A percentile compares a stretch with the other conserved stretches of the same genome.
Conservation (phyloP, 2,888 invertebrate genomes). For the Polylopha cassiicola region DNA sequence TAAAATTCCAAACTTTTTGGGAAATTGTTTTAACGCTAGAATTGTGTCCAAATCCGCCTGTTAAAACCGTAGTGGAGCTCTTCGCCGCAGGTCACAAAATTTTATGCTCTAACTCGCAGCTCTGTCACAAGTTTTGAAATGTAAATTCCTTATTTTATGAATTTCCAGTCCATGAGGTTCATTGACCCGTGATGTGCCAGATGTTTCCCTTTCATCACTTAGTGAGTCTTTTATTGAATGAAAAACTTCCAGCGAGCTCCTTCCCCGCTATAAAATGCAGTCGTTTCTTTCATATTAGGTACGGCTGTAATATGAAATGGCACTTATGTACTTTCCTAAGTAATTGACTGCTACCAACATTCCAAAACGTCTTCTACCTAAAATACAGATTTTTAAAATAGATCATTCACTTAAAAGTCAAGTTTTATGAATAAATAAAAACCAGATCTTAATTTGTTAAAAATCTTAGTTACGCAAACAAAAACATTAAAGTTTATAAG, state of each 20-base stretch:
- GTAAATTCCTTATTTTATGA: slow-evolving; percentile 39
- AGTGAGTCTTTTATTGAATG: slow-evolving; percentile 44
- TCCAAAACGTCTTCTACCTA: slow-evolving; percentile 4
- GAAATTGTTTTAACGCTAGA: too few relatives aligned
- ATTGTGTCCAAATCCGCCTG: too few relatives aligned
- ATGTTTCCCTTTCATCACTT: slow-evolving; percentile 44
- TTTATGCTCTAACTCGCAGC: slow-evolving; percentile 29
- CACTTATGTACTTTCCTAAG: slow-evolving; percentile 8
- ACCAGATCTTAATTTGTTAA: too few relatives aligned
- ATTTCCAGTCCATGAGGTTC: slow-evolving; percentile 34
- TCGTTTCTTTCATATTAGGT: slow-evolving; percentile 22
- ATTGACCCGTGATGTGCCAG: slow-evolving; percentile 47
- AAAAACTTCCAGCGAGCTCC: slow-evolving; percentile 42
- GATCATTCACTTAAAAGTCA: too few relatives aligned
- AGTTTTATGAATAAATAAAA: too few relatives aligned
- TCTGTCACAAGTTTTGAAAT: slow-evolving; percentile 34
- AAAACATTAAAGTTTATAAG: too few relatives aligned
- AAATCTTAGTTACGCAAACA: too few relatives aligned
- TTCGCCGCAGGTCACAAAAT: not conserved
- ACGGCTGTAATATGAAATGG: slow-evolving; percentile 15
- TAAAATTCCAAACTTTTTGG: too few relatives aligned
- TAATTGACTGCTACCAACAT: slow-evolving; percentile 11
- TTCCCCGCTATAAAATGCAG: slow-evolving; percentile 40
- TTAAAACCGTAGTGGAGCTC: too few relatives aligned
- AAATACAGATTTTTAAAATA: too few relatives aligned